Base-by-base conservation (phyloP, 2,888 invertebrate species). In the Orthonevra nobilis region DNA sequence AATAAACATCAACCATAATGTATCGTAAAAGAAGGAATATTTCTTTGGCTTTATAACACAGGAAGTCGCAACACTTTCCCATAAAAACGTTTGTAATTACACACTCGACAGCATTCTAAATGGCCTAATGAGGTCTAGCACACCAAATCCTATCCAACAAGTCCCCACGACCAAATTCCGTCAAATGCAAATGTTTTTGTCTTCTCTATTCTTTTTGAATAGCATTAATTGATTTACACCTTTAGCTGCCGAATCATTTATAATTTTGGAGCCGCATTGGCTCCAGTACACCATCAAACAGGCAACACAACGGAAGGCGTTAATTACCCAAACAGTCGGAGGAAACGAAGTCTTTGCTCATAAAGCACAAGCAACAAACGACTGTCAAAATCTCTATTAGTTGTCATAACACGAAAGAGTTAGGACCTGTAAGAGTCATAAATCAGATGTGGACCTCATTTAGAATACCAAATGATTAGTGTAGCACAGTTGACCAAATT, bases 381-480 rank as follows among this genome's bases (percentile, higher is more conserved):
- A 50, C 72, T 77, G 70, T 68, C 73, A 79, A 61, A 64, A 77
- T 50, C 17, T 50, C 79, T 36, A 73, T 73, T 73, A 68, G 66
- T 68, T 73, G 73, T 79, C 79, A 79, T 73, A 79, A 79, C 60
- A 30, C 64, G 3, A 23, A 3, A 3, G 23, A 4, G 23, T 23
- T 3, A 4, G 23, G 3, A 5, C 5, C 3, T 23, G 63, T 40
- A 34, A 30, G 17, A 34, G 50, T 61, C 79, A 54, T 79, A 79
- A 79, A 79, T 79, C 79, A 79, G 72, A 61, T 58, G 52, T 69
- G 66, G 73, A 73, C 79, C 66, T 79, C 72, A 79, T 79, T 79
- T 72, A 56, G 79, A 79, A 79, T 79, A 61, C 73, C 23, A 79
- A 66, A 73, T 73, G 66, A 79, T 73, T 66, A 48, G 66, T 46